These are phyloP conservation scores for Erpetoichthys calabaricus DNA, from an alignment of 2,797 vertebrate species.

Conservation along the genomic window DNA sequence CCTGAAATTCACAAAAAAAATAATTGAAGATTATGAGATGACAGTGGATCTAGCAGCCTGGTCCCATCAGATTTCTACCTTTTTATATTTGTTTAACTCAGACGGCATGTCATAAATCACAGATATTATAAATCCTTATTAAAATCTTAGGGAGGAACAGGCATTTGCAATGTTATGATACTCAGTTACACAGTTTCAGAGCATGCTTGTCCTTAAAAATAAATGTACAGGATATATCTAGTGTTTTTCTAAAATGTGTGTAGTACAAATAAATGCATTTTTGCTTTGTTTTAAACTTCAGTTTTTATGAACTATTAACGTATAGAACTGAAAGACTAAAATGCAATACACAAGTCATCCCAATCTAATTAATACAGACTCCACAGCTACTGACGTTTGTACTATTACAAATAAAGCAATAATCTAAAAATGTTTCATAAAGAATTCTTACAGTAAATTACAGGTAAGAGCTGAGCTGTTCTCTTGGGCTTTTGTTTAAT, in stretches of 20 bases:
- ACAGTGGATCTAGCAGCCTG: slow-evolving; percentile 14
- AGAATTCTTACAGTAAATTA: background rate
- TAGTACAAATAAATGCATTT: no score
- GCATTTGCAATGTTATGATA: no score
- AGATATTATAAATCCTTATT: slow-evolving; percentile 13
- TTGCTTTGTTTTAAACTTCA: no score
- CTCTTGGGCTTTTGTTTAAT: slow-evolving; percentile 6
- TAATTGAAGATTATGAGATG: slow-evolving; percentile 36
- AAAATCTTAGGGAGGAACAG: background rate
- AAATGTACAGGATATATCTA: no score
- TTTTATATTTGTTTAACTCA: slow-evolving; percentile 15
- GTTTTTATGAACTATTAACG: no score
- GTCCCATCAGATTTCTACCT: slow-evolving; percentile 12
- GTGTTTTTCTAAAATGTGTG: no score
- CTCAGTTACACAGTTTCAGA: no score
- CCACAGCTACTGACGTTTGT: background rate
- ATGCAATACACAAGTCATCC: no score
- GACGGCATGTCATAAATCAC: slow-evolving; percentile 15
- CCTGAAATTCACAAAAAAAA: slow-evolving; percentile 30
- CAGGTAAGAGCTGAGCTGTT: slow-evolving; percentile 1
- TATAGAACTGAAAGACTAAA: no score
- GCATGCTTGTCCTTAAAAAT: no score
- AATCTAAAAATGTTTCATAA: slow-evolving; percentile 1
- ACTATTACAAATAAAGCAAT: slow-evolving; percentile 5
- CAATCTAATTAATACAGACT: background rate